Evolutionary conservation across 2,113 vertebrate species (phyloP).

Genomic region (Pheucticus melanocephalus): DNA sequence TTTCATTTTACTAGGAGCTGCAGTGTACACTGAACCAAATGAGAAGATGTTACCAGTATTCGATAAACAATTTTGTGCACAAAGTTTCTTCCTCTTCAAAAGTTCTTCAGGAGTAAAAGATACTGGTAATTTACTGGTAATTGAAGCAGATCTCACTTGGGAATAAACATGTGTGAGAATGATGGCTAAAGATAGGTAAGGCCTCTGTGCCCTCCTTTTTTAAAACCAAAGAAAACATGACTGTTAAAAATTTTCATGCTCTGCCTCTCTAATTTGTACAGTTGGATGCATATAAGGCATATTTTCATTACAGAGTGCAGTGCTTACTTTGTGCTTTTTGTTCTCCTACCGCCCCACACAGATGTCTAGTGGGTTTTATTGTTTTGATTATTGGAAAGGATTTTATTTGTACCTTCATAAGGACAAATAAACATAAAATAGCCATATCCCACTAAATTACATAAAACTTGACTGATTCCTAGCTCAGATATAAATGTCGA

Average conservation of each 20-base stretch:
- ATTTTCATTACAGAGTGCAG: neutral
- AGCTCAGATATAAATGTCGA: neutral
- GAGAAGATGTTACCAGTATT: neutral
- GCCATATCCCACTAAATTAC: neutral
- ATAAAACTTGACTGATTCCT: neutral
- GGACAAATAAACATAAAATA: neutral
- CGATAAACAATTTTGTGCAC: neutral
- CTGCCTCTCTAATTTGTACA: neutral
- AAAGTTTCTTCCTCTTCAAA: neutral
- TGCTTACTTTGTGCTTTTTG: neutral
- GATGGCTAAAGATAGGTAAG: neutral
- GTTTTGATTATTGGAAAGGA: neutral
- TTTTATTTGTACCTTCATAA: neutral
- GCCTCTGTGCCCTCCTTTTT: neutral
- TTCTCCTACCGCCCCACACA: neutral
- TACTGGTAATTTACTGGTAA: neutral
- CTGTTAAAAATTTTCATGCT: neutral
- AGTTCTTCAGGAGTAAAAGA: neutral
- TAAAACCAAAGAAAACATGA: neutral
- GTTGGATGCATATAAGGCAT: neutral
- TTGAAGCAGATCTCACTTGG: neutral
- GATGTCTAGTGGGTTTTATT: neutral
- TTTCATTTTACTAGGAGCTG: neutral
- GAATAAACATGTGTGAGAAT: neutral
- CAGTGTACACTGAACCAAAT: neutral